These are phyloP conservation scores for Drosophila suboccidentalis DNA, from an alignment of 2,888 invertebrate genomes.

Conservation along the genomic window DNA sequence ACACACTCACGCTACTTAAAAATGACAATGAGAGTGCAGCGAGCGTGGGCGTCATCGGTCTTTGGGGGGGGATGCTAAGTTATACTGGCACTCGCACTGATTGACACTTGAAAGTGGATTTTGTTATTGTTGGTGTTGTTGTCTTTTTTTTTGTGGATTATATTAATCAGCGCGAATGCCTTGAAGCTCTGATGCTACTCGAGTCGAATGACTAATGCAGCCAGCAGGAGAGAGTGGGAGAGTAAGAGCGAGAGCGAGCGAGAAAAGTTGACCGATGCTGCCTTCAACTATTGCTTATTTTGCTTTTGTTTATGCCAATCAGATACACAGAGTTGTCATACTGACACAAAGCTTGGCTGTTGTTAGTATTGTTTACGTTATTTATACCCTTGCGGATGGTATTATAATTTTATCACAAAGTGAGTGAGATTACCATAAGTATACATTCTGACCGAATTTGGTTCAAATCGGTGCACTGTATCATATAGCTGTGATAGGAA, in stretches of 20 bases:
- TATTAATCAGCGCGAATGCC: conserved; percentile 51
- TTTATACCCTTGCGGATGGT: conserved; percentile 1
- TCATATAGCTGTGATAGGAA: neutral
- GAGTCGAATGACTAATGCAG: conserved; percentile 64
- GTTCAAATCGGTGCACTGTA: too few relatives aligned
- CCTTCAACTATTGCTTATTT: conserved; percentile 37
- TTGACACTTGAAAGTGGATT: conserved; percentile 66
- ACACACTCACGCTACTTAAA: conserved; percentile 5
- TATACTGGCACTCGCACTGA: conserved; percentile 49
- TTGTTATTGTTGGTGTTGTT: conserved; percentile 38
- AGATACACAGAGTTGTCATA: conserved; percentile 57
- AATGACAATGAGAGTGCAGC: conserved; percentile 47
- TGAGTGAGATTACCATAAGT: too few relatives aligned
- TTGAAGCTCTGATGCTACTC: conserved; percentile 25
- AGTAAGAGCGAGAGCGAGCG: neutral
- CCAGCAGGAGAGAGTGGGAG: neutral
- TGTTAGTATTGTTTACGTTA: conserved; percentile 53
- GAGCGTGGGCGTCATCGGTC: conserved; percentile 30
- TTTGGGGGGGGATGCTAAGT: conserved; percentile 26
- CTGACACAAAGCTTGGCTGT: conserved; percentile 51
- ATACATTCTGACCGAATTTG: too few relatives aligned
- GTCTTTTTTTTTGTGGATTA: conserved; percentile 39
- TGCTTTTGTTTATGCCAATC: conserved; percentile 57
- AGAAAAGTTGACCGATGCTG: conserved; percentile 2
- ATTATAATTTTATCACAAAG: neutral